Percentiles rank a stretch among this genome's conserved stretches.
phyloP scores from a whole-genome alignment of 2,888 invertebrate species.

The Phyto melanocephala region DNA sequence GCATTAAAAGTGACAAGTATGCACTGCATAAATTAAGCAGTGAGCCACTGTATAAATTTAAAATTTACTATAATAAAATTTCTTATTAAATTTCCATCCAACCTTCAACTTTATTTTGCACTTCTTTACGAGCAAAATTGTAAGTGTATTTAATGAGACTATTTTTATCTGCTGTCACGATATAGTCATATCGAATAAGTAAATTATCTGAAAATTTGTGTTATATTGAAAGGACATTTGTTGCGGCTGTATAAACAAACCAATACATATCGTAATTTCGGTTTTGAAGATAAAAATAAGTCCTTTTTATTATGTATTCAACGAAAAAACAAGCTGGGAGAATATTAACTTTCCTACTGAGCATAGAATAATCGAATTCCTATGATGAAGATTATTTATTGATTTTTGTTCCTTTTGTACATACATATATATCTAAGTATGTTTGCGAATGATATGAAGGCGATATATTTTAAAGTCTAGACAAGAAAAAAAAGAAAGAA shows the following conservation, averaged over 20 bases:
- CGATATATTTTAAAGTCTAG: background rate
- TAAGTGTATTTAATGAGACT: background rate
- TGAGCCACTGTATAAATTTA: too few relatives aligned
- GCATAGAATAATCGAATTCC: background rate
- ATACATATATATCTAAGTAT: background rate
- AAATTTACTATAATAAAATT: background rate
- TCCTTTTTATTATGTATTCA: background rate
- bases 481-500: background rate
- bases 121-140: background rate
- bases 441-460: background rate
- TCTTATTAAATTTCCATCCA: background rate
- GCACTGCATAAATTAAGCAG: too few relatives aligned
- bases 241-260: background rate
- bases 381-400: background rate
- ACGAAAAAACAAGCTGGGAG: background rate
- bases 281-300: background rate
- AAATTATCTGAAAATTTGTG: background rate
- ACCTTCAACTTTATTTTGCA: background rate
- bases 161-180: background rate
- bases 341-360: background rate
- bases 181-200: background rate
- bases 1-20: too few relatives aligned
- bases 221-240: background rate
- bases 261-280: background rate
- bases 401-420: background rate